Percentiles rank a stretch among this genome's conserved stretches.
phyloP scores from a whole-genome alignment of 1,140 invertebrate genomes.

The Meteorus sp. region DNA sequence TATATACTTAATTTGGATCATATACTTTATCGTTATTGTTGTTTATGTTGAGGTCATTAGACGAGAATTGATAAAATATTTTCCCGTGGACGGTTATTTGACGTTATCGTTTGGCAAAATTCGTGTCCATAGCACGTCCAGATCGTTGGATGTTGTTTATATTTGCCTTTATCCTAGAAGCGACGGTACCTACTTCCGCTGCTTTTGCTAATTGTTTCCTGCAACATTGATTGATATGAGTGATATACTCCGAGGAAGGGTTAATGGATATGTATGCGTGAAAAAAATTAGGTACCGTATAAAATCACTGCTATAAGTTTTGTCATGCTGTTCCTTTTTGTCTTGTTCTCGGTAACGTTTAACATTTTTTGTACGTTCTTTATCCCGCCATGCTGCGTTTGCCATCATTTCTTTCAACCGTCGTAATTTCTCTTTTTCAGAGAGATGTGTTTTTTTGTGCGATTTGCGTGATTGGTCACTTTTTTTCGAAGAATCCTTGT shows the following conservation, averaged over 20 bases:
- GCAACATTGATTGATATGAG: slow-evolving; percentile 39
- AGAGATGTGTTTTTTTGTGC: slow-evolving; percentile 37
- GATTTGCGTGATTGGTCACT: slow-evolving; percentile 44
- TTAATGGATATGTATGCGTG: not conserved
- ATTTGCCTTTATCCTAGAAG: slow-evolving; percentile 78
- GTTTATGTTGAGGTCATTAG: not conserved
- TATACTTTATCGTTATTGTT: no score
- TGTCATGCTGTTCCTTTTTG: slow-evolving; percentile 61
- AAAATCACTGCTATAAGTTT: slow-evolving; percentile 60
- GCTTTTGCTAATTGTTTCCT: slow-evolving; percentile 72
- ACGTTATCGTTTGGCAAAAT: slow-evolving; percentile 66
- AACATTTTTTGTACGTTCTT: slow-evolving; percentile 67
- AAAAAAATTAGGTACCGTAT: slow-evolving; percentile 54
- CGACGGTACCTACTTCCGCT: slow-evolving; percentile 67
- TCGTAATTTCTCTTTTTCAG: slow-evolving; percentile 51
- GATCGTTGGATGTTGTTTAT: slow-evolving; percentile 79
- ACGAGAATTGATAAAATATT: not conserved
- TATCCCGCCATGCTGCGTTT: slow-evolving; percentile 74
- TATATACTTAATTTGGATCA: no score
- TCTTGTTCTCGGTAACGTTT: slow-evolving; percentile 68
- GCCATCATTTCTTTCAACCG: slow-evolving; percentile 76
- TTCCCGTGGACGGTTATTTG: not conserved
- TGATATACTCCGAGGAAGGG: not conserved
- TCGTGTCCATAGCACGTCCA: slow-evolving; percentile 67
- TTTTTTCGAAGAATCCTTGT: slow-evolving; percentile 53